A percentile compares a stretch with the other conserved stretches of the same genome.
Evolutionary conservation across 2,113 vertebrate species (phyloP).

Genomic region (Rhegmatorhina hoffmannsi): DNA sequence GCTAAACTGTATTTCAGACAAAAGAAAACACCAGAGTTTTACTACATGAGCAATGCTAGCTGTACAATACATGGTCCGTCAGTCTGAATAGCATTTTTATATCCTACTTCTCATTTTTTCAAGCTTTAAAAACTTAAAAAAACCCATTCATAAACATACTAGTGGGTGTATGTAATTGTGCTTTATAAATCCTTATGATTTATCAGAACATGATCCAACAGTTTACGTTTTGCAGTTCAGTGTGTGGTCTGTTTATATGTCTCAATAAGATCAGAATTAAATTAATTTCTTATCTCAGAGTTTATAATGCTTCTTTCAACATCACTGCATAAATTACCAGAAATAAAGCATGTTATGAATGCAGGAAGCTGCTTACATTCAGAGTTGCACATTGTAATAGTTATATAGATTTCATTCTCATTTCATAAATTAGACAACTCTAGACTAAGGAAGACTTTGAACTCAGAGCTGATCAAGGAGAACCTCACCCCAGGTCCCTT

Average conservation of each 20-base stretch:
- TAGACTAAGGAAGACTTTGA: neutral
- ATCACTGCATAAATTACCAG: neutral
- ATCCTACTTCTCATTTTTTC: neutral
- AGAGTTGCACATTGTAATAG: rapidly evolving
- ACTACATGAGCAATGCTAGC: neutral
- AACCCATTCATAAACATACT: neutral
- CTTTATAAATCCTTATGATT: neutral
- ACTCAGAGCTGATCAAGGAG: neutral
- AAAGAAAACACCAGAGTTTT: neutral
- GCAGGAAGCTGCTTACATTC: neutral
- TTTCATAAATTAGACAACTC: neutral
- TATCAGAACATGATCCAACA: neutral
- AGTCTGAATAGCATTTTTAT: neutral
- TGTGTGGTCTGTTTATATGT: neutral
- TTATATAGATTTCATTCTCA: neutral
- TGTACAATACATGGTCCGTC: neutral
- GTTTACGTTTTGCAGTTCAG: neutral
- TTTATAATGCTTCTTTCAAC: neutral
- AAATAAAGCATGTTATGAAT: neutral
- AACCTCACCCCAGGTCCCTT: neutral
- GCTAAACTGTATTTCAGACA: neutral
- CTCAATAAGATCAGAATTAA: neutral
- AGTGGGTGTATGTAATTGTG: neutral
- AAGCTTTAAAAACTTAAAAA: neutral
- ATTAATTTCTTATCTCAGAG: neutral